These are phyloP conservation scores for Synanthedon andrenaeformis DNA, from an alignment of 2,888 invertebrate species.

Conservation along the genomic window DNA sequence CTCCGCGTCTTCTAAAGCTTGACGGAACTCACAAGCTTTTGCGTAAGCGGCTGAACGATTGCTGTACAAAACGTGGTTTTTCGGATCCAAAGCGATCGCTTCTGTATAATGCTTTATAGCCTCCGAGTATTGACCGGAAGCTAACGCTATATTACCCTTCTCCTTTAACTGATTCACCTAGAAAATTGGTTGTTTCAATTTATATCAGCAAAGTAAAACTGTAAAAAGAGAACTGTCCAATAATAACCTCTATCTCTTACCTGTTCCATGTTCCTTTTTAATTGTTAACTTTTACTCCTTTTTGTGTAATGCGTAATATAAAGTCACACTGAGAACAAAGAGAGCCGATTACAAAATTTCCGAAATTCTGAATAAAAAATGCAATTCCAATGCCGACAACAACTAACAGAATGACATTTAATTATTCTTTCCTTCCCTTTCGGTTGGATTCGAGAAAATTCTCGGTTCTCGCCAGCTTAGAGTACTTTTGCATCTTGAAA, in stretches of 20 bases:
- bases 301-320: no score
- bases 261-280: slow-evolving; percentile 44
- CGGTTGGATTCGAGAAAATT: no score
- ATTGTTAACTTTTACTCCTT: slow-evolving; percentile 9
- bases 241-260: slow-evolving; percentile 49
- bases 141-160: slow-evolving; percentile 87
- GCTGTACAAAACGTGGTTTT: slow-evolving; percentile 90
- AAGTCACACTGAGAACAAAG: no score
- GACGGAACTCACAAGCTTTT: slow-evolving; percentile 79
- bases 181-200: slow-evolving; percentile 14
- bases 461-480: no score
- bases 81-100: slow-evolving; percentile 82
- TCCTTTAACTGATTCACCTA: slow-evolving; percentile 87
- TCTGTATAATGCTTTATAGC: slow-evolving; percentile 85
- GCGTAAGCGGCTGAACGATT: slow-evolving; percentile 93
- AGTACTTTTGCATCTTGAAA: no score
- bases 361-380: no score
- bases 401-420: no score
- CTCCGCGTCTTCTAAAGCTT: slow-evolving; percentile 87
- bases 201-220: neutral
- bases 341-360: no score
- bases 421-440: no score
- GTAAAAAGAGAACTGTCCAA: neutral
- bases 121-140: slow-evolving; percentile 80
- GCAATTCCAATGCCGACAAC: no score